A percentile compares a stretch with the other conserved stretches of the same genome.
Evolutionary conservation across 2,113 vertebrate species (phyloP).

Genomic region (Sylvia atricapilla): DNA sequence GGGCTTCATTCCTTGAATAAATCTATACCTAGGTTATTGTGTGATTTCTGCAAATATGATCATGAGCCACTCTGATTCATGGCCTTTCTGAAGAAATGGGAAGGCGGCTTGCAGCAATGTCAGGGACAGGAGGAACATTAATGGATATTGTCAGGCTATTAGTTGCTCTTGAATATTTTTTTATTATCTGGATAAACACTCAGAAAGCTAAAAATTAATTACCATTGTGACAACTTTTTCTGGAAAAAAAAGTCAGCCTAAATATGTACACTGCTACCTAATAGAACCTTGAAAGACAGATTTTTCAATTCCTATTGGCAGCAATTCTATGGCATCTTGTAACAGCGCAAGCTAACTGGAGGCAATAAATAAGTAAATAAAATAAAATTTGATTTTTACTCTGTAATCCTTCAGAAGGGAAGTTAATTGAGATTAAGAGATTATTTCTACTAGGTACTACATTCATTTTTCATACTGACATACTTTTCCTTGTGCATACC

Average conservation of each 20-base stretch:
- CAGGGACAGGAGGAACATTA: background rate
- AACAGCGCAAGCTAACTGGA: background rate
- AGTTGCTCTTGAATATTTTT: conserved; percentile 7
- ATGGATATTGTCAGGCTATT: conserved; percentile 18
- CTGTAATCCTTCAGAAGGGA: background rate
- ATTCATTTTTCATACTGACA: background rate
- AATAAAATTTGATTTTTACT: background rate
- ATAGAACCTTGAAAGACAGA: background rate
- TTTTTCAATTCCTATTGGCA: background rate
- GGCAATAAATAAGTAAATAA: conserved; percentile 7
- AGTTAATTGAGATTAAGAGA: background rate
- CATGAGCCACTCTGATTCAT: conserved; percentile 22
- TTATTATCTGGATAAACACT: background rate
- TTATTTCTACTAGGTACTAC: background rate
- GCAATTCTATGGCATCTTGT: background rate
- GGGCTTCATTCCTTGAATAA: background rate
- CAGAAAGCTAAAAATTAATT: background rate
- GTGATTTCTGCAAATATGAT: background rate
- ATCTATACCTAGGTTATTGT: background rate
- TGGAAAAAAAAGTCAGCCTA: background rate
- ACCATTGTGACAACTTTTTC: background rate
- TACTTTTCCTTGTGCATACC: background rate
- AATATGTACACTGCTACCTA: background rate
- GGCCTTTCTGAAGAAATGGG: background rate
- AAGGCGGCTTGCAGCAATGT: background rate